Conservation (phyloP, 2,797 vertebrate genomes). For the Malurus splendens region DNA sequence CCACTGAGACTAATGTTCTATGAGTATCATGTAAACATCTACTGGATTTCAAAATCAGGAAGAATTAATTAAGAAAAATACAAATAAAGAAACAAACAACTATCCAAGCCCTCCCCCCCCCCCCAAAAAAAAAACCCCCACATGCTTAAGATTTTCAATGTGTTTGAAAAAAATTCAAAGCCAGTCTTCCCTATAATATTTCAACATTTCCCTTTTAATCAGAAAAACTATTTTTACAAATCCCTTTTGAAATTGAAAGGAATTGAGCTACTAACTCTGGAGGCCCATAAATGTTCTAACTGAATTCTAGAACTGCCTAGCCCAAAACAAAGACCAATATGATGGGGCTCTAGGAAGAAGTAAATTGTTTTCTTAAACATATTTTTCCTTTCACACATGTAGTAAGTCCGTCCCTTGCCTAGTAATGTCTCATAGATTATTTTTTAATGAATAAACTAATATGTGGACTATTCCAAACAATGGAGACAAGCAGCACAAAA, state of each 20-base stretch:
- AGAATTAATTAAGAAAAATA: not conserved
- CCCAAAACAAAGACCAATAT: not conserved
- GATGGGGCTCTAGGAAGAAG: not conserved
- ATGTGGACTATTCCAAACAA: not conserved
- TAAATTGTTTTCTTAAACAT: not conserved
- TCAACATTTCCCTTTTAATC: not conserved
- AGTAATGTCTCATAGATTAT: not conserved
- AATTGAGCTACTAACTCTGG: not conserved
- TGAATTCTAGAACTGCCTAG: not conserved
- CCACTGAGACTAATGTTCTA: not conserved
- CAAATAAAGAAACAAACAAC: not conserved
- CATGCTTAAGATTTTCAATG: not conserved
- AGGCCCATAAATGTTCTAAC: not conserved
- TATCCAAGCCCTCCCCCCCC: rapidly evolving
- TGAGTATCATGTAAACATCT: not conserved
- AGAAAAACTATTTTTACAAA: not conserved
- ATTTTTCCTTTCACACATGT: not conserved
- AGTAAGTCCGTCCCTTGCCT: not conserved
- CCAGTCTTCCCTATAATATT: not conserved
- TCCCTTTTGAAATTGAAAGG: not conserved
- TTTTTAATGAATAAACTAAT: not conserved
- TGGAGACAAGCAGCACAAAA: not conserved
- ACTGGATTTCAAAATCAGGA: not conserved
- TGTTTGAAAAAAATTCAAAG: not conserved
- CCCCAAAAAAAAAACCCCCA: not conserved